Conservation (phyloP, 1,140 invertebrate species). For the Drosophila santomea region DNA sequence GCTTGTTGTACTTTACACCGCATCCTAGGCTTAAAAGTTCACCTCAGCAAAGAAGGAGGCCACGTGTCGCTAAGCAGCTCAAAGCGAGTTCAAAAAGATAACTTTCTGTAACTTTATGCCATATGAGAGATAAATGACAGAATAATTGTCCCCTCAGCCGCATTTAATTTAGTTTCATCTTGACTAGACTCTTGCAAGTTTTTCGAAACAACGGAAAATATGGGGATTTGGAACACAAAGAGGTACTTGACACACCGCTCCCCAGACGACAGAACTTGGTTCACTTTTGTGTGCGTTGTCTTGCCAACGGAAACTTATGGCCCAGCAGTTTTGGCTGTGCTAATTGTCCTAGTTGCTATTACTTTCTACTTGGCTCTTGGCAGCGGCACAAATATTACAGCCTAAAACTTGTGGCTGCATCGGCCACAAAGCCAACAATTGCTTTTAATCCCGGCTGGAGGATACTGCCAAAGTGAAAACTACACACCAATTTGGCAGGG, state of each 20-base stretch:
- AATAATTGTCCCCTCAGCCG: conserved; percentile 50
- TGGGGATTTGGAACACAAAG: conserved; percentile 12
- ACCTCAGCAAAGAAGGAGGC: conserved; percentile 8
- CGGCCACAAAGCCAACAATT: conserved; percentile 23
- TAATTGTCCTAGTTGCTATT: conserved; percentile 47
- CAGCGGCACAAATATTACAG: conserved; percentile 43
- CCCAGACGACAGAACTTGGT: conserved; percentile 50
- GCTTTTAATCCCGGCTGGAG: conserved; percentile 11
- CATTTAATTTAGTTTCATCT: conserved; percentile 58
- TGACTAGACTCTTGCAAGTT: conserved; percentile 34
- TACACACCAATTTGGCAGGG: neutral
- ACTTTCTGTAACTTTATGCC: conserved; percentile 43
- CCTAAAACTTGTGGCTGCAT: conserved; percentile 61
- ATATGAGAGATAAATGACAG: conserved; percentile 48
- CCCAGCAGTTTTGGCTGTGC: conserved; percentile 40
- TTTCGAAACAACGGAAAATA: neutral
- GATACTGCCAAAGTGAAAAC: conserved; percentile 6
- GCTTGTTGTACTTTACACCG: conserved; percentile 57
- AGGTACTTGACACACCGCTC: conserved; percentile 38
- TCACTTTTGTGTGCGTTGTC: conserved; percentile 14
- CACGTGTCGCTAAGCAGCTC: conserved; percentile 61
- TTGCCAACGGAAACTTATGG: conserved; percentile 58
- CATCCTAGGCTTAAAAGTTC: conserved; percentile 18
- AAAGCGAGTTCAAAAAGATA: conserved; percentile 22
- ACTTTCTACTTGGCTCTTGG: conserved; percentile 12